These are phyloP conservation scores for Antechinus stuartii DNA, from an alignment of 2,113 vertebrate species.

Conservation along the genomic window DNA sequence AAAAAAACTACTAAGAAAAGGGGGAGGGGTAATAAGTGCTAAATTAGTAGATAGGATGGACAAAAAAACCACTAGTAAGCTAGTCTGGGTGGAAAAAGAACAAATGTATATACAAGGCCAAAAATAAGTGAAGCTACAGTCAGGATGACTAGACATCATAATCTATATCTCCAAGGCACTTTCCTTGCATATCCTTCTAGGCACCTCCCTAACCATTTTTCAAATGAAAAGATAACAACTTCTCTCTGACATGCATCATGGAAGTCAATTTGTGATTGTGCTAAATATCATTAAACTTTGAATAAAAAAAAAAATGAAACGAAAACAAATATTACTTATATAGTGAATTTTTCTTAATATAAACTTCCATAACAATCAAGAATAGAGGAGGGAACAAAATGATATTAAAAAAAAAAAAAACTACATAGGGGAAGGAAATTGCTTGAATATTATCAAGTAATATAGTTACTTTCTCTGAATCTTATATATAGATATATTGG, in stretches of 20 bases:
- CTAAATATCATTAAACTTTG: neutral
- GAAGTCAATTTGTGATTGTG: neutral
- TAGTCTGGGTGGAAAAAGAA: no score
- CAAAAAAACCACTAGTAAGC: no score
- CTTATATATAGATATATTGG: neutral
- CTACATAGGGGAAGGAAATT: neutral
- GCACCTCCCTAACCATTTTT: neutral
- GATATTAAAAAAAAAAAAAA: no score
- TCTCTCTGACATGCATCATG: neutral
- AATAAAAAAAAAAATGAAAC: neutral
- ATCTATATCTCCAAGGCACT: neutral
- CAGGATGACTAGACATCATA: neutral
- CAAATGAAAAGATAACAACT: neutral
- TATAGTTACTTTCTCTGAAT: neutral
- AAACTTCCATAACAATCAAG: no score
- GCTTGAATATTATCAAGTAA: neutral
- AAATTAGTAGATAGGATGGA: no score
- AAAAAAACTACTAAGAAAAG: no score
- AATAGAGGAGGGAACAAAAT: no score
- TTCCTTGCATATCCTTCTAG: neutral
- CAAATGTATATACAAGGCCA: no score
- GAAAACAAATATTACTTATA: neutral
- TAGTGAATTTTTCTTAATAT: neutral
- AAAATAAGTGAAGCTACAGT: no score
- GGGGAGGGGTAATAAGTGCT: no score